phyloP scores from a whole-genome alignment of 2,797 vertebrate genomes.

The Thunnus albacares region DNA sequence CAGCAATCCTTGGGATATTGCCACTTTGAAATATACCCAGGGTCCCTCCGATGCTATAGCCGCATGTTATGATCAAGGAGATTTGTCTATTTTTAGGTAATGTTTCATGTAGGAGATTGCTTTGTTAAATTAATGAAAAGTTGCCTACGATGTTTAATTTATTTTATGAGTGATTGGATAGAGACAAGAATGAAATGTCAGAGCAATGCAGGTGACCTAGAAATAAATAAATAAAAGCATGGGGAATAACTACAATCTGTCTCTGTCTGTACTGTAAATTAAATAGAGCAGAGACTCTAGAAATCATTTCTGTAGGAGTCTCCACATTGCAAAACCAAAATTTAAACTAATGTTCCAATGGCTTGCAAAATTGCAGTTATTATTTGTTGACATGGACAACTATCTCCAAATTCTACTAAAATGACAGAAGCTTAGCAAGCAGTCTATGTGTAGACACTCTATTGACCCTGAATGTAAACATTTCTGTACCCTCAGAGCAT shows the following conservation, averaged over 20 bases:
- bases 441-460: not conserved
- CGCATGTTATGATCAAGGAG: constrained; percentile 57
- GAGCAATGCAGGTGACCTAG: constrained; percentile 28
- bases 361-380: constrained; percentile 8
- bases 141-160: constrained; percentile 59
- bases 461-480: not conserved
- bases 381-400: constrained; percentile 1
- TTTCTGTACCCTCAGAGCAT: not conserved
- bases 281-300: constrained; percentile 15
- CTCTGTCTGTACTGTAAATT: constrained; percentile 32
- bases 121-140: constrained; percentile 61
- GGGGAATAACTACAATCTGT: constrained; percentile 8
- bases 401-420: not conserved
- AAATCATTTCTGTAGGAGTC: constrained; percentile 21
- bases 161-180: constrained; percentile 57
- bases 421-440: not conserved
- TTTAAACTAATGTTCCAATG: not conserved
- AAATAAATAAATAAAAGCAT: constrained; percentile 39
- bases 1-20: constrained; percentile 80
- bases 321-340: constrained; percentile 8
- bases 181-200: constrained; percentile 10
- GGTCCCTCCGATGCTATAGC: constrained; percentile 54
- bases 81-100: constrained; percentile 71
- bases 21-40: constrained; percentile 74
- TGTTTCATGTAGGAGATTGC: constrained; percentile 56